Base-by-base conservation (phyloP, 2,797 vertebrate genomes). In the Sorex maritimensis region DNA sequence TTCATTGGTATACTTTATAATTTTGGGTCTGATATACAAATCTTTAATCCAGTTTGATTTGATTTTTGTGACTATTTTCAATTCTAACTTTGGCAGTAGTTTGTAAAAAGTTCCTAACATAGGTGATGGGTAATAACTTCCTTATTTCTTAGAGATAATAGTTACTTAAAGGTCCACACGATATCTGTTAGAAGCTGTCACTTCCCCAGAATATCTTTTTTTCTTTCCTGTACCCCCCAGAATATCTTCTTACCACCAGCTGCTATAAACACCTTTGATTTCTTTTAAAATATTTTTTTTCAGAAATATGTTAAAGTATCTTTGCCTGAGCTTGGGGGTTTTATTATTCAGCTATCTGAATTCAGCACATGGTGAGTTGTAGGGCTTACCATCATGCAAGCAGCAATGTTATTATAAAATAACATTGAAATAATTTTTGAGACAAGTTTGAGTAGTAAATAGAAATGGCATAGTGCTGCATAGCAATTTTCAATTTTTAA, bases 281-380 rank as follows among this genome's bases (percentile, higher is more conserved):
- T 55, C 52, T 55, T 49, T 87, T 19, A n/a, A 26, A 67, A 94
- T 81, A 30, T 61, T 69, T 87, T 84, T 65, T 65, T 44, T 44
- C 41, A 44, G 77, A 78, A 90, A 85, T 85, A 90, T 2, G 44
- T 74, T 17, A 28, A 87, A 86, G 90, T n/a, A 74, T 30, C 85
- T 89, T 80, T 75, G 55, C 82, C 67, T 92, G 52, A 63, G 44
- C n/a, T 49, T 69, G 46, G 63, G 0, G 0, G n/a, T 78, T 88
- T 94, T 75, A 58, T 46, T 95, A 88, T 80, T 72, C 23, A 52
- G 74, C 88, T 84, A 4, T 90, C 71, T 58, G 74, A 90, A 92
- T 92, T 78, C 52, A 87, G 69, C 41, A 55, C 55, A 77, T 3
- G 0, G 86, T 69, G 46, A 92, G 58, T 78, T 9, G 23, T 46